Evolutionary conservation across 1,140 invertebrate genomes (phyloP), one percentile per base, ranked within the genome.

Genomic region (Apocrypta bakeri): DNA sequence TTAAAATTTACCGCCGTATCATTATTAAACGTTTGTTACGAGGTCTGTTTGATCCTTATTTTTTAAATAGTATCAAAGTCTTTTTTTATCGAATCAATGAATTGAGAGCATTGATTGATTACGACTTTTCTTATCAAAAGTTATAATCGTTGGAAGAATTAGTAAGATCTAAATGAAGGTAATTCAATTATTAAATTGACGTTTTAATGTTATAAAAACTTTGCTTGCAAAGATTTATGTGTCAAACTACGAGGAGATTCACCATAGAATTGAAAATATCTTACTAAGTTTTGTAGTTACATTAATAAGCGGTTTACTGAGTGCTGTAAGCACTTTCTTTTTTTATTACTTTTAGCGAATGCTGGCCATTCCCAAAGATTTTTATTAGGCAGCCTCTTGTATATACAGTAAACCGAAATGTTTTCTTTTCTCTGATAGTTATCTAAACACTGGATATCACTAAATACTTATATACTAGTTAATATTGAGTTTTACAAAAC

Each of bases 301-400:
- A 29, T 24, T 73, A 0, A 42, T 9, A 64, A 25, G 9, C 40
- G 27, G 48, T 80, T 72, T 31, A 72, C 8, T 80, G 40, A 42
- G 25, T 42, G 33, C 71, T 73, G 1, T 27, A 33, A 64, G 33
- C 56, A 80, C 31, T 61, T 56, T 37, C 48, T 61, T 29, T 78
- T 79, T 71, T 21, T 81, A 48, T 76, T 82, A 82, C 6, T 69
- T 71, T 72, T 77, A 84, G 83, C 64, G 87, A 86, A 85, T 88
- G 87, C 87, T 88, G 87, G 87, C 85, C 87, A 87, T 88, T 88
- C 87, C 85, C 83, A 88, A 88, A 87, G 85, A 88, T 85, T 88
- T 56, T 79, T 85, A 77, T 79, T 79, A 74, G 37, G 29, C 37
- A 75, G 64, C 42, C 61, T 68, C 63, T 42, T 82, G 64, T 82